Conservation (phyloP, 1,140 invertebrate genomes). For the Halotydeus destructor region DNA sequence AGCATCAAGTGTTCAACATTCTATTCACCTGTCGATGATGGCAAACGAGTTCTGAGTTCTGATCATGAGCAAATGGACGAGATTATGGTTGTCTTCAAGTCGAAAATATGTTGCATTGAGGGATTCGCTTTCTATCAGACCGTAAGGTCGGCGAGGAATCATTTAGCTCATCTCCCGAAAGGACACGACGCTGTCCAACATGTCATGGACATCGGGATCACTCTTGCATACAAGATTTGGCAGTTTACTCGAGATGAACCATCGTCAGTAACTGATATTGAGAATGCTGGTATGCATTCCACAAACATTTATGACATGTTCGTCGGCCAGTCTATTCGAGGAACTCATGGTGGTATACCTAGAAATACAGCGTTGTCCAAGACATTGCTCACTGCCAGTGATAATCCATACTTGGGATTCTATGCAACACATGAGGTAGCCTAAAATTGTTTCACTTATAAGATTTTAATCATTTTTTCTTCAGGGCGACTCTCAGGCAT, state of each 20-base stretch:
- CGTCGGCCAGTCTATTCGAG: slow-evolving; percentile 50
- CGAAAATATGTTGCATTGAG: slow-evolving; percentile 52
- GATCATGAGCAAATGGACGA: slow-evolving; percentile 39
- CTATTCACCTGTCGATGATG: slow-evolving; percentile 32
- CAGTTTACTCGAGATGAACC: slow-evolving; percentile 53
- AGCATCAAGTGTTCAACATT: slow-evolving; percentile 60
- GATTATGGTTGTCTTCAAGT: slow-evolving; percentile 52
- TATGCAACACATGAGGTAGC: slow-evolving; percentile 40
- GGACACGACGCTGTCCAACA: neutral
- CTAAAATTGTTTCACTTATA: neutral
- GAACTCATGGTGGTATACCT: slow-evolving; percentile 43
- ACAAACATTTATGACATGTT: slow-evolving; percentile 68
- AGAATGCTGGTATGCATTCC: slow-evolving; percentile 37
- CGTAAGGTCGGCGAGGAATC: slow-evolving; percentile 50
- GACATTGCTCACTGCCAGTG: slow-evolving; percentile 53
- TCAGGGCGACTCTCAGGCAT: slow-evolving; percentile 44
- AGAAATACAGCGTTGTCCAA: slow-evolving; percentile 50
- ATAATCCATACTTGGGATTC: slow-evolving; percentile 61
- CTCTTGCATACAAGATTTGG: slow-evolving; percentile 55
- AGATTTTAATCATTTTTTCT: slow-evolving; percentile 12
- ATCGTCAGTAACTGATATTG: slow-evolving; percentile 47
- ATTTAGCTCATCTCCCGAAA: slow-evolving; percentile 37
- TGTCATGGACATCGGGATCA: neutral
- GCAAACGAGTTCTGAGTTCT: slow-evolving; percentile 29
- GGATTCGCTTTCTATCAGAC: slow-evolving; percentile 62